Percentiles rank a stretch among this genome's conserved stretches.
These are phyloP conservation scores for Meriones psammophilus DNA, from an alignment of 2,797 vertebrate species.

Conservation along the genomic window DNA sequence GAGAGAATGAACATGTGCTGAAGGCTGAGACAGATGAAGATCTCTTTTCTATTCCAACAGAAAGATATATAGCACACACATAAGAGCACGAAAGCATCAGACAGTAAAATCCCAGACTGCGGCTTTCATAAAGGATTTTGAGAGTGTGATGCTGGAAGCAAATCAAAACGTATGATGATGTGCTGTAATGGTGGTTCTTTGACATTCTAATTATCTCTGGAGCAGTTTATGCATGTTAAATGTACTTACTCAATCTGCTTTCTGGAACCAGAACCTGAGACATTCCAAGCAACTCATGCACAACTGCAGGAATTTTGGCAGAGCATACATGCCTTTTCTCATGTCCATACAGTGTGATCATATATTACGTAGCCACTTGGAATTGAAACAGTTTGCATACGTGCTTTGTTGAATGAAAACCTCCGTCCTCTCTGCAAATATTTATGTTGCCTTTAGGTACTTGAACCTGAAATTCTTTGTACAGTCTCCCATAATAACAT, in stretches of 20 bases:
- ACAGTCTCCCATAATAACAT: background rate
- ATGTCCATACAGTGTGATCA: background rate
- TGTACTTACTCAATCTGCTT: background rate
- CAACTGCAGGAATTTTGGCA: background rate
- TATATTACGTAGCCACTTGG: conserved; percentile 17
- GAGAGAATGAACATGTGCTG: conserved; percentile 27
- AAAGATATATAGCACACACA: conserved; percentile 43
- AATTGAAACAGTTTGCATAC: conserved; percentile 36
- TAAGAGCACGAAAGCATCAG: conserved; percentile 2
- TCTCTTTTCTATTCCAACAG: conserved; percentile 23
- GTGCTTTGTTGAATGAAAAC: conserved; percentile 41
- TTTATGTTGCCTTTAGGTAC: background rate
- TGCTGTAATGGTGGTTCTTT: conserved; percentile 19
- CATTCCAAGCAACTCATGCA: background rate
- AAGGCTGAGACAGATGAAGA: background rate
- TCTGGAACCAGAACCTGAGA: background rate
- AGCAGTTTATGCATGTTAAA: conserved; percentile 46
- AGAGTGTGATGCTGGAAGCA: background rate
- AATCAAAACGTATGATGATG: conserved; percentile 41
- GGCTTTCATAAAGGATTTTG: conserved; percentile 49
- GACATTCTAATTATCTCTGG: conserved; percentile 64
- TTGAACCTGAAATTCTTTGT: background rate
- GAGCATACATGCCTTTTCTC: background rate
- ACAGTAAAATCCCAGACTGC: conserved; percentile 23
- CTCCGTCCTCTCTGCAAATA: conserved; percentile 56